A percentile compares a stretch with the other conserved stretches of the same genome.
Conservation (phyloP, 2,797 vertebrate species). For the Neosilurus mollespiculum region DNA sequence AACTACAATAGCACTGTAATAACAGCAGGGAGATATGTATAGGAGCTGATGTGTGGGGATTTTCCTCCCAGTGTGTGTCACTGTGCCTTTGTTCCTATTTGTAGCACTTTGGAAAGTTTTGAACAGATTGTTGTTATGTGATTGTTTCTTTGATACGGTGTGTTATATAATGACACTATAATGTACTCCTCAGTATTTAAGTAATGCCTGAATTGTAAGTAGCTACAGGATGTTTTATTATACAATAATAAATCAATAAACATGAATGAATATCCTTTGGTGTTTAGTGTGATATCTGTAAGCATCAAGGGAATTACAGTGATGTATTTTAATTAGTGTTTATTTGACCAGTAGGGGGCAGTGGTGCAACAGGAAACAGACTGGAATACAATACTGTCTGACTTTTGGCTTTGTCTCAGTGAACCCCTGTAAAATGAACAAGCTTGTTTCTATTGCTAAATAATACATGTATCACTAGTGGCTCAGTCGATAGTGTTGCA, state of each 20-base stretch:
- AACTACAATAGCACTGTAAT: background rate
- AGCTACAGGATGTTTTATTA: constrained; percentile 18
- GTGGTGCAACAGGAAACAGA: background rate
- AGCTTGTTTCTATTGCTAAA: background rate
- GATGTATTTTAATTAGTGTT: background rate
- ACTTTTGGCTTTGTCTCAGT: background rate
- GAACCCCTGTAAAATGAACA: background rate
- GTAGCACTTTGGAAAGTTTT: constrained; percentile 19
- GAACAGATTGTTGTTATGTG: constrained; percentile 5
- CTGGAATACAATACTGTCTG: background rate
- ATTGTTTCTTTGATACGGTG: constrained; percentile 12
- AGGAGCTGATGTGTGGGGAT: background rate
- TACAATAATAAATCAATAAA: constrained; percentile 35
- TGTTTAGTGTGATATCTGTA: background rate
- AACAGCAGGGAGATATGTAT: background rate
- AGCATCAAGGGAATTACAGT: background rate
- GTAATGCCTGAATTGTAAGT: constrained; percentile 15
- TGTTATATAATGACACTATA: background rate
- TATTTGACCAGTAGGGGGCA: constrained; percentile 23
- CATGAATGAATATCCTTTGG: background rate
- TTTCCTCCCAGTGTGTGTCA: constrained; percentile 14
- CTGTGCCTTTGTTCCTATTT: constrained; percentile 24
- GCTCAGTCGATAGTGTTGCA: background rate
- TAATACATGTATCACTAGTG: background rate
- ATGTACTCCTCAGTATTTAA: constrained; percentile 20